These are phyloP conservation scores for Chrysodeixis includens DNA, from an alignment of 2,888 invertebrate species.

Conservation along the genomic window DNA sequence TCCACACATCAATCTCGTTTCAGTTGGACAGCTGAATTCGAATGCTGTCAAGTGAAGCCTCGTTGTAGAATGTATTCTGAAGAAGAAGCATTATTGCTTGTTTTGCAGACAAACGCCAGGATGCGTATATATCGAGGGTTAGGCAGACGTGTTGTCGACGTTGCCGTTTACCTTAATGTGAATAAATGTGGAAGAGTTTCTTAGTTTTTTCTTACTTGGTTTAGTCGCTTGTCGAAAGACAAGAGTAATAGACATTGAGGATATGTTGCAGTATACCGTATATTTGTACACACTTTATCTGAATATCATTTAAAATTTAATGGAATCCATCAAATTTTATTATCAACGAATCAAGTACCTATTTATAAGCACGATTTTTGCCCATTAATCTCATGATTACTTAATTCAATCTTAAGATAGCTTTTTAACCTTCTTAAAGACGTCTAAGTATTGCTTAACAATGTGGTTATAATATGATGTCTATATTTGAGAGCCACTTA, in stretches of 20 bases:
- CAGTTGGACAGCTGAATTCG: constrained; percentile 45
- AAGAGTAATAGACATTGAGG: too few relatives aligned
- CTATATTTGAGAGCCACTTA: constrained; percentile 27
- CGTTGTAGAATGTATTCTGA: constrained; percentile 40
- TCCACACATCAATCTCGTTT: constrained; percentile 48
- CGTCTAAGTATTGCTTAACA: constrained; percentile 30
- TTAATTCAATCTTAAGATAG: neutral
- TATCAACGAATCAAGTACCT: too few relatives aligned
- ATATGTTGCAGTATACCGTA: too few relatives aligned
- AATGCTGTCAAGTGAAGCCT: constrained; percentile 40
- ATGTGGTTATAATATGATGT: constrained; percentile 7
- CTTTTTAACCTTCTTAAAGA: constrained; percentile 17
- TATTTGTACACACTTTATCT: too few relatives aligned
- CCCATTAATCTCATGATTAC: too few relatives aligned
- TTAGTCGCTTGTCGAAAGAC: too few relatives aligned
- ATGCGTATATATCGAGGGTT: constrained; percentile 10
- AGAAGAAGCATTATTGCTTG: constrained; percentile 44
- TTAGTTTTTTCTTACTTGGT: too few relatives aligned
- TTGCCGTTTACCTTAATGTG: neutral
- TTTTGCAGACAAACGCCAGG: constrained; percentile 19
- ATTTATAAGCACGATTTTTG: too few relatives aligned
- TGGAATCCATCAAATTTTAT: too few relatives aligned
- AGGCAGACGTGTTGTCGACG: constrained; percentile 4
- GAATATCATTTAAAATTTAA: too few relatives aligned
- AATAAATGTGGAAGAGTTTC: neutral